phyloP scores from a whole-genome alignment of 2,888 invertebrate species.

The Epinotia brunnichana region DNA sequence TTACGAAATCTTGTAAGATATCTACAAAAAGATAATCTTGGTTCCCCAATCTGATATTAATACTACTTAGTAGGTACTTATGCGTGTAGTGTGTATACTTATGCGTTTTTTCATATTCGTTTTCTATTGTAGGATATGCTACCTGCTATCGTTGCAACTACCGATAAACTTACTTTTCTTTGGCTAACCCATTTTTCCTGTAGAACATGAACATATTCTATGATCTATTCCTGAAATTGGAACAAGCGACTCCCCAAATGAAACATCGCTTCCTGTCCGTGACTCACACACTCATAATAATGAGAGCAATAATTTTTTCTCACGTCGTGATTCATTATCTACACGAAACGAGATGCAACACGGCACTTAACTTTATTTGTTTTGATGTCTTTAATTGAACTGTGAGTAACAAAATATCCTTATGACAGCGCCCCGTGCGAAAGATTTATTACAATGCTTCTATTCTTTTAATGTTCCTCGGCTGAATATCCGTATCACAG shows the following conservation, averaged over 20 bases:
- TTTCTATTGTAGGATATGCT: no score
- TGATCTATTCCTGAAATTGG: conserved; percentile 22
- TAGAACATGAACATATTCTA: conserved; percentile 7
- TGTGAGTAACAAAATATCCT: conserved; percentile 59
- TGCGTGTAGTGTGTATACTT: no score
- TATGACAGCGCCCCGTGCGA: conserved; percentile 52
- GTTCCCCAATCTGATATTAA: no score
- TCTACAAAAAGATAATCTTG: no score
- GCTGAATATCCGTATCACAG: neutral
- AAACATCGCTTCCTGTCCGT: conserved; percentile 61
- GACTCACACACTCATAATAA: conserved; percentile 72
- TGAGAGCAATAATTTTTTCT: conserved; percentile 79
- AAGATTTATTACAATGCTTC: conserved; percentile 54
- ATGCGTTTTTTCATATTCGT: no score
- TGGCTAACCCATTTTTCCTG: neutral
- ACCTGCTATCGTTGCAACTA: neutral
- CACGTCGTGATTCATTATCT: conserved; percentile 79
- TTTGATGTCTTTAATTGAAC: conserved; percentile 73
- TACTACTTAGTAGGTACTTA: no score
- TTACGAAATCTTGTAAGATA: no score
- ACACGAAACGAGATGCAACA: conserved; percentile 64
- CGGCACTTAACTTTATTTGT: conserved; percentile 70
- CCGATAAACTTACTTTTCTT: neutral
- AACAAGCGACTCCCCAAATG: conserved; percentile 40
- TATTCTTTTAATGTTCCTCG: no score